Conservation (phyloP, 2,888 invertebrate genomes). For the Rhabditophanes sp. region DNA sequence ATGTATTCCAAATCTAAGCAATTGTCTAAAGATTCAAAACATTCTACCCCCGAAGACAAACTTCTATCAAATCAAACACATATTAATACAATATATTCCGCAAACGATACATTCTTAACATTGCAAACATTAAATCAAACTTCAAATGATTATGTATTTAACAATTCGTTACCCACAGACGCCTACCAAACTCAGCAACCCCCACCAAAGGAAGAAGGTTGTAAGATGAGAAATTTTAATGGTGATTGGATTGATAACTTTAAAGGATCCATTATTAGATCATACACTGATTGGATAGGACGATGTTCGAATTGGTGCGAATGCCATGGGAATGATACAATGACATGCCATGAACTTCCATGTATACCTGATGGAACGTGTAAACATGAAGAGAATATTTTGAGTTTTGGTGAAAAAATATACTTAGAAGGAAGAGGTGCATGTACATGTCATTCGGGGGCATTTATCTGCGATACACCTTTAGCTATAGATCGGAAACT, state of each 20-base stretch:
- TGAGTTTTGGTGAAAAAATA: conserved; percentile 35
- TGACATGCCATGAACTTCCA: conserved; percentile 22
- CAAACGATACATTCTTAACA: too few relatives aligned
- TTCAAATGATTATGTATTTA: too few relatives aligned
- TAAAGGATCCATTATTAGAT: conserved; percentile 16
- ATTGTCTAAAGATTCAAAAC: too few relatives aligned
- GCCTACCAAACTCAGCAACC: conserved; percentile 11
- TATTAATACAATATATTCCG: too few relatives aligned
- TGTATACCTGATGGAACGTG: conserved; percentile 25
- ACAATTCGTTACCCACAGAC: conserved; percentile 7
- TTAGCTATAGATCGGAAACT: conserved; percentile 5
- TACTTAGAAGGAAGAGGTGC: conserved; percentile 36
- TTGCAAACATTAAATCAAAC: too few relatives aligned
- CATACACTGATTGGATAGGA: conserved; percentile 26
- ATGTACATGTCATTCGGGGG: conserved; percentile 29
- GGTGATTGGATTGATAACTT: conserved; percentile 24
- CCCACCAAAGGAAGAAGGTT: conserved; percentile 18
- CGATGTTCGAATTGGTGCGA: conserved; percentile 38
- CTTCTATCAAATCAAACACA: too few relatives aligned
- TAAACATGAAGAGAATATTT: conserved; percentile 4
- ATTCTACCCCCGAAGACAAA: too few relatives aligned
- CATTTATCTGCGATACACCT: conserved; percentile 34
- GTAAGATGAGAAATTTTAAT: conserved; percentile 21
- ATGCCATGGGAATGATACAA: conserved; percentile 20
- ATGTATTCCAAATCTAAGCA: too few relatives aligned